phyloP scores from a whole-genome alignment of 2,797 vertebrate genomes.

The Lateolabrax maculatus region DNA sequence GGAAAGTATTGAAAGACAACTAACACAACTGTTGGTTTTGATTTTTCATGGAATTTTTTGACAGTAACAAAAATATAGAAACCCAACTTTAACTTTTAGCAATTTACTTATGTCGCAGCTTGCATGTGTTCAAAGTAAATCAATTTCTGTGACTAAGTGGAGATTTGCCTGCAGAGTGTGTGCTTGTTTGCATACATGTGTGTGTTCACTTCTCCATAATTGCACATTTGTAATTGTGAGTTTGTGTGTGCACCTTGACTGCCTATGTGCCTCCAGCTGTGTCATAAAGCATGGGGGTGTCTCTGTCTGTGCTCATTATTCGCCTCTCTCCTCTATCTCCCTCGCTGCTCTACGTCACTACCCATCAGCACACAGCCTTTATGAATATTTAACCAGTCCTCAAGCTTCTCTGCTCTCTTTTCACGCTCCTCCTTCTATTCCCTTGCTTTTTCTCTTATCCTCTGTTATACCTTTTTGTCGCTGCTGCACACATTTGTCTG shows the following conservation, averaged over 20 bases:
- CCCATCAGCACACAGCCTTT: conserved; percentile 64
- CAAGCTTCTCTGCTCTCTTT: conserved; percentile 53
- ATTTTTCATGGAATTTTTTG: neutral
- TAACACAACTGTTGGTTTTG: neutral
- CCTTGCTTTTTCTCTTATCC: conserved; percentile 30
- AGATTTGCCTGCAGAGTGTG: neutral
- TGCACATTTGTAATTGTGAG: conserved; percentile 61
- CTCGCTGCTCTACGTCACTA: conserved; percentile 61
- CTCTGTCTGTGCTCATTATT: conserved; percentile 69
- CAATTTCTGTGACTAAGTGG: neutral
- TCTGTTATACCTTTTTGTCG: conserved; percentile 56
- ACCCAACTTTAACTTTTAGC: neutral
- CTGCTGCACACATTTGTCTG: conserved; percentile 48
- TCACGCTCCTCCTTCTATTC: conserved; percentile 37
- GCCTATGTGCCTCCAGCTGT: conserved; percentile 65
- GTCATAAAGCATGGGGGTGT: conserved; percentile 65
- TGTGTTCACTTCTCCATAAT: conserved; percentile 49
- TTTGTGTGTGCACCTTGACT: conserved; percentile 36
- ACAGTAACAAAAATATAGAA: conserved; percentile 1
- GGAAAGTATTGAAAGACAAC: neutral
- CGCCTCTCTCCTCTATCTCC: conserved; percentile 53
- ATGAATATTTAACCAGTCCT: conserved; percentile 79
- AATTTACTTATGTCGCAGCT: neutral
- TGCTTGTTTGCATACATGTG: conserved; percentile 12
- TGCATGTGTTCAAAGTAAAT: neutral